Evolutionary conservation across 2,888 invertebrate genomes (phyloP).

Genomic region (Polydrusus pterygomalis): DNA sequence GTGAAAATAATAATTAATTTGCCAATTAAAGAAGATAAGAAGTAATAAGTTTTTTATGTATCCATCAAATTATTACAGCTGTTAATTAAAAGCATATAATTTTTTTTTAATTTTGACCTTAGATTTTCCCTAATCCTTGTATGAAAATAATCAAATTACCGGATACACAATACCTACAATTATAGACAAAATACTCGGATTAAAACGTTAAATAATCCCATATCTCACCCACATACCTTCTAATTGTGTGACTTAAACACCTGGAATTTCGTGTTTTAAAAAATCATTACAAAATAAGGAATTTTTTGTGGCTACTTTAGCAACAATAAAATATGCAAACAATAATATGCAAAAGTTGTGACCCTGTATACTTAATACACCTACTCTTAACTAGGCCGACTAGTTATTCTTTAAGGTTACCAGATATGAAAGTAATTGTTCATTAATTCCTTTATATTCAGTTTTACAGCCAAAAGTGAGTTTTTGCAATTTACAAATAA

Average conservation of each 20-base stretch:
- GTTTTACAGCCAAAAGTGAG: slow-evolving; percentile 35
- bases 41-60: background rate
- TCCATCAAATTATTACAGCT: background rate
- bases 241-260: slow-evolving; percentile 16
- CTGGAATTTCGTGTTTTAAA: slow-evolving; percentile 28
- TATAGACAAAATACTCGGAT: background rate
- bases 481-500: slow-evolving; percentile 25
- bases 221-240: background rate
- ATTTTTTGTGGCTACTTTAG: slow-evolving; percentile 32
- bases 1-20: too few relatives aligned
- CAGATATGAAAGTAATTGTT: slow-evolving; percentile 62
- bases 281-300: slow-evolving; percentile 32
- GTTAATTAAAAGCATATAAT: slow-evolving; percentile 7
- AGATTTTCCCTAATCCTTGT: background rate
- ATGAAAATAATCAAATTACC: slow-evolving; percentile 16
- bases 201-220: background rate
- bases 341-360: slow-evolving; percentile 43
- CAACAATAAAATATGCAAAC: slow-evolving; percentile 40
- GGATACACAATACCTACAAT: background rate
- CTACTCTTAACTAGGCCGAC: slow-evolving; percentile 61
- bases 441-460: slow-evolving; percentile 51
- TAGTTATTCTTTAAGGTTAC: slow-evolving; percentile 61
- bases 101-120: slow-evolving; percentile 13
- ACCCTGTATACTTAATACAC: slow-evolving; percentile 57
- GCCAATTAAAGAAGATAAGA: slow-evolving; percentile 1